Base-by-base conservation (phyloP, 2,888 invertebrate genomes). In the Xylota segnis region DNA sequence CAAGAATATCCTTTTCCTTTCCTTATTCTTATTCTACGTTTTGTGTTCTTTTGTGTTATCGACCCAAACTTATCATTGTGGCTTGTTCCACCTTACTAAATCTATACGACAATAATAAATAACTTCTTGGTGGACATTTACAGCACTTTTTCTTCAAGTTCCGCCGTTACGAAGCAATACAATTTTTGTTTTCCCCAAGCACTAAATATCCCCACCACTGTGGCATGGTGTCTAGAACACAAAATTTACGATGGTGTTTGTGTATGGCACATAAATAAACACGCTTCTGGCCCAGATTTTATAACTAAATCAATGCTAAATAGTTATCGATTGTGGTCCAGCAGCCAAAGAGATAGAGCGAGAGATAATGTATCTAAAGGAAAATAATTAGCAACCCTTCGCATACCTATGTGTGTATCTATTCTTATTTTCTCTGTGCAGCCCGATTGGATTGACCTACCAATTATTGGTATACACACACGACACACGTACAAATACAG, bases 351-450 rank as follows among this genome's bases (percentile, higher is more conserved):
- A 34, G 34, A 45, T 50, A 7, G 29, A 72, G 32, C 29, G 61
- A 70, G 81, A 70, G 56, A 63, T 58, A 58, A 32, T 43, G 32
- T 68, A 47, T 72, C 40, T 56, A 12, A 54, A 70, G 58, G 58
- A 43, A 79, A 79, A 79, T 84, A 84, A 84, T 84, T 84, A 84
- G 79, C 84, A 79, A 79, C 84, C 84, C 79, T 75, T 75, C 29
- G 18, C 10, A 40, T 58, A 12, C 18, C 5, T 23, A 23, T 23
- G 23, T 43, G 27, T 37, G 29, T 40, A 40, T 56, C 45, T 29
- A 12, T 29, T 40, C 47, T 7, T 72, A 50, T 50, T 61, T 59
- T 52, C 72, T 50, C 50, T 47, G 29, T 40, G 47, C 18, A 56
- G 47, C 58, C 27, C 32, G 16, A 54, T 14, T 56, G 40, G 78